Evolutionary conservation across 2,797 vertebrate species (phyloP).

Genomic region (Bradypodion ventrale): DNA sequence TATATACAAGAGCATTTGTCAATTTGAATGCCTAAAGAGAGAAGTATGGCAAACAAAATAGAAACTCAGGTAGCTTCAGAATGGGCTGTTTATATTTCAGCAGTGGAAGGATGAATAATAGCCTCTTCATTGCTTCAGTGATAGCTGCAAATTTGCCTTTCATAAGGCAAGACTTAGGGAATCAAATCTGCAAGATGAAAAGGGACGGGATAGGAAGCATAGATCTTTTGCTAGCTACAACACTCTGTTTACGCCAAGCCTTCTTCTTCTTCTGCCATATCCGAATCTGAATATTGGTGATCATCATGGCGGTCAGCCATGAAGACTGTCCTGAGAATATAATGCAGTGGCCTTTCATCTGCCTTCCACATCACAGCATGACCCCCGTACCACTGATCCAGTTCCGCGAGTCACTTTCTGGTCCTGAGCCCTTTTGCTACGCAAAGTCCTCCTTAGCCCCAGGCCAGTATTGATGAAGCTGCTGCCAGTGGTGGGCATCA

Average conservation of each 20-base stretch:
- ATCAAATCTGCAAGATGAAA: slow-evolving; percentile 45
- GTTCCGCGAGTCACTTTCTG: too few species aligned
- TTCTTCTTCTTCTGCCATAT: too few species aligned
- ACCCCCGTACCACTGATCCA: too few species aligned
- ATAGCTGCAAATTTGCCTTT: slow-evolving; percentile 61
- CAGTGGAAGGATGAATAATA: slow-evolving; percentile 44
- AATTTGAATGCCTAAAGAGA: slow-evolving; percentile 77
- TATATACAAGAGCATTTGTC: slow-evolving; percentile 79
- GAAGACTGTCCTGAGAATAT: too few species aligned
- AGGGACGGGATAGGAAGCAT: slow-evolving; percentile 27
- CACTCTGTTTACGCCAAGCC: neutral
- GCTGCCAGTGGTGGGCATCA: too few species aligned
- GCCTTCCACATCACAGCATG: too few species aligned
- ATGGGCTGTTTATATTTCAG: slow-evolving; percentile 55
- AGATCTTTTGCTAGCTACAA: slow-evolving; percentile 36
- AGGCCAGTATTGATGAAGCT: too few species aligned
- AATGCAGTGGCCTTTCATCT: too few species aligned
- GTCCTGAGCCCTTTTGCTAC: too few species aligned
- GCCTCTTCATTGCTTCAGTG: slow-evolving; percentile 56
- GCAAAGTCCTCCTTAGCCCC: too few species aligned
- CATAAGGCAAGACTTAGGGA: slow-evolving; percentile 48
- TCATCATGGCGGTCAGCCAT: too few species aligned
- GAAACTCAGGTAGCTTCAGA: slow-evolving; percentile 50
- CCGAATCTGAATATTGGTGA: too few species aligned
- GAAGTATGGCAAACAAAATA: slow-evolving; percentile 63